Evolutionary conservation across 1,140 invertebrate species (phyloP).

Genomic region (Whitmania pigra): DNA sequence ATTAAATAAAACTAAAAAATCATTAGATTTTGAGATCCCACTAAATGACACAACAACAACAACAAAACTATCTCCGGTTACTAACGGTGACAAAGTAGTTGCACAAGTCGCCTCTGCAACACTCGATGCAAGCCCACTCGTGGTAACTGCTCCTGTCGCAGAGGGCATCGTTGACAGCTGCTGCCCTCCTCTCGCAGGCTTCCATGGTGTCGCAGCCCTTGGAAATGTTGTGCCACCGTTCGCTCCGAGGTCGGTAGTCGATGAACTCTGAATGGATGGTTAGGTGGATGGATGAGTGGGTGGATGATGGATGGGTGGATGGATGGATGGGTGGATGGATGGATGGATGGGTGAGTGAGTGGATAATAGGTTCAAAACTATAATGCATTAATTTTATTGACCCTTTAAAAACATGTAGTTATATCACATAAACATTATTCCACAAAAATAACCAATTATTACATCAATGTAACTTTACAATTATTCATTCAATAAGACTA

Average conservation of each 20-base stretch:
- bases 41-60: too few species aligned
- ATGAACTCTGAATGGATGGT: constrained; percentile 3
- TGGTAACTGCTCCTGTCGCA: constrained; percentile 93
- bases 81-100: constrained; percentile 93
- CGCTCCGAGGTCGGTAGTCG: constrained; percentile 4
- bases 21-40: too few species aligned
- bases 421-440: too few species aligned
- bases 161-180: constrained; percentile 28
- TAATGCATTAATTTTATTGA: too few species aligned
- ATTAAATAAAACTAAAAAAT: too few species aligned
- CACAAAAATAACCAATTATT: too few species aligned
- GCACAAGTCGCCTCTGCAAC: constrained; percentile 86
- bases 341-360: too few species aligned
- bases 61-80: constrained; percentile 26
- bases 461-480: not conserved
- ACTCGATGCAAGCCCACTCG: constrained; percentile 93
- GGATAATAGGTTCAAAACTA: not conserved
- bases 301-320: not conserved
- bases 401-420: too few species aligned
- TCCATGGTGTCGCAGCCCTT: constrained; percentile 18
- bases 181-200: not conserved
- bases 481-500: not conserved
- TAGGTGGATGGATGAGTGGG: not conserved
- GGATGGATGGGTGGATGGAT: not conserved
- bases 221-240: constrained; percentile 13